These are phyloP conservation scores for Morpho helenor DNA, from an alignment of 2,888 invertebrate genomes.

Conservation along the genomic window DNA sequence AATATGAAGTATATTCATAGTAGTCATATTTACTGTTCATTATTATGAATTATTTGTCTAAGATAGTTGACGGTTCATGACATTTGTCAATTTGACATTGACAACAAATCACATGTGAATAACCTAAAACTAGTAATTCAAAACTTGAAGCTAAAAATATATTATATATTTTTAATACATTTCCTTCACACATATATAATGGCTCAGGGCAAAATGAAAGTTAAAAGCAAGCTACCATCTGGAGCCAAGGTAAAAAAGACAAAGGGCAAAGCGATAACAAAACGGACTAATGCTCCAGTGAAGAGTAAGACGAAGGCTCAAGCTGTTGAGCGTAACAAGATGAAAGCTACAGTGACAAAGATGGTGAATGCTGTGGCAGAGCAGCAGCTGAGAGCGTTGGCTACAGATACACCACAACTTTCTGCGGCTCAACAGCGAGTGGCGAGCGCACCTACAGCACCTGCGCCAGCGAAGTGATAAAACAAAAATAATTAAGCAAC, in stretches of 20 bases:
- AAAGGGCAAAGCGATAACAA: conserved; percentile 77
- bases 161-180: no score
- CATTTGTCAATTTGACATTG: no score
- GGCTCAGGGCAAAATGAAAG: conserved; percentile 85
- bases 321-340: conserved; percentile 78
- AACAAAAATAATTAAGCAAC: conserved; percentile 23
- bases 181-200: conserved; percentile 44
- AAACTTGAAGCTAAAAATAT: no score
- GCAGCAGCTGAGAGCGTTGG: conserved; percentile 81
- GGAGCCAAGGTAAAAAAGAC: conserved; percentile 74
- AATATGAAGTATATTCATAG: no score
- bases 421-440: conserved; percentile 69
- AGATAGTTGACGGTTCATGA: no score
- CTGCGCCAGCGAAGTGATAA: conserved; percentile 49
- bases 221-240: conserved; percentile 80
- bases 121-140: no score
- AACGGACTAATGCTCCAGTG: conserved; percentile 82
- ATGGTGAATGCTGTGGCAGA: conserved; percentile 85
- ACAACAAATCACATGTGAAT: no score
- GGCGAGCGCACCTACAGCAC: conserved; percentile 65
- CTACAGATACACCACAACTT: conserved; percentile 71
- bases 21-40: no score
- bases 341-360: conserved; percentile 83
- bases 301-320: conserved; percentile 80
- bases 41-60: no score